phyloP scores from a whole-genome alignment of 2,797 vertebrate genomes.

The Karalla daura region DNA sequence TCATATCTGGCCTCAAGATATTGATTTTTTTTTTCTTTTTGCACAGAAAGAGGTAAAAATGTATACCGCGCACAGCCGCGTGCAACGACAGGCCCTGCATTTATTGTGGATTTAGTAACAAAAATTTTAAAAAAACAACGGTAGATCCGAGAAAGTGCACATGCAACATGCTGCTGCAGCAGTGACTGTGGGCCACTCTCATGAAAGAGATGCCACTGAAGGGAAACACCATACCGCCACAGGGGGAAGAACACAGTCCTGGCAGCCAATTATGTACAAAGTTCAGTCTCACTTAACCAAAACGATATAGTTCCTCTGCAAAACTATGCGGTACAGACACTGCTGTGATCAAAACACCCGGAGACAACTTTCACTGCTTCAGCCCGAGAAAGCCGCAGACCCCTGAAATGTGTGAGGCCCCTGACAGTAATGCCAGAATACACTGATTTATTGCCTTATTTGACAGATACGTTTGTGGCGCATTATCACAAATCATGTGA shows the following conservation, averaged over 20 bases:
- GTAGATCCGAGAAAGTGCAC: slow-evolving; percentile 12
- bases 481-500: slow-evolving; percentile 10
- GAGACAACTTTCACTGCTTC: slow-evolving; percentile 64
- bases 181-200: slow-evolving; percentile 60
- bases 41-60: background rate
- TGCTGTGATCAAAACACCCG: slow-evolving; percentile 66
- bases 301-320: slow-evolving; percentile 68
- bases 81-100: slow-evolving; percentile 3
- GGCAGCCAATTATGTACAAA: slow-evolving; percentile 80
- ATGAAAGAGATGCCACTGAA: slow-evolving; percentile 76
- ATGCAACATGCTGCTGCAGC: slow-evolving; percentile 43
- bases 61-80: background rate
- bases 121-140: slow-evolving; percentile 14
- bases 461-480: slow-evolving; percentile 10
- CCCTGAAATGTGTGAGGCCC: slow-evolving; percentile 31
- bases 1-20: background rate
- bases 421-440: slow-evolving; percentile 33
- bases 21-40: background rate
- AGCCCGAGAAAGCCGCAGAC: slow-evolving; percentile 53
- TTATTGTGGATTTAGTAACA: slow-evolving; percentile 16
- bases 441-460: slow-evolving; percentile 32
- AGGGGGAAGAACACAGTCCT: slow-evolving; percentile 64
- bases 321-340: slow-evolving; percentile 67
- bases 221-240: slow-evolving; percentile 74
- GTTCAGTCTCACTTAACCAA: slow-evolving; percentile 81